Evolutionary conservation across 1,140 invertebrate species (phyloP).

Genomic region (Brachystomella parvula): DNA sequence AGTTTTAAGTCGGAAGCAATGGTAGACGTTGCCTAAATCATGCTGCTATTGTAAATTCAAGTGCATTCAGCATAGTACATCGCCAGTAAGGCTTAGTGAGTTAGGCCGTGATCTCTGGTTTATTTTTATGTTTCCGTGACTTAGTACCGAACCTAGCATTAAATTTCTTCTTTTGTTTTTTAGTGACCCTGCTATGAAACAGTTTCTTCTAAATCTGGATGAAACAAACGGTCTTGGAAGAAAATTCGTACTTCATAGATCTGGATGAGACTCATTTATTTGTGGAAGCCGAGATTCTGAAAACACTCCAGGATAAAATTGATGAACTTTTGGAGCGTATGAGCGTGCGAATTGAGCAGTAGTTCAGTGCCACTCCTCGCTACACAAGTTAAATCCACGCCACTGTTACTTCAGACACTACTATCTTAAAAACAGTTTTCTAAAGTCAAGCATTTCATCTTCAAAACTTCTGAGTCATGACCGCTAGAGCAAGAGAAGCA

Average conservation of each 20-base stretch:
- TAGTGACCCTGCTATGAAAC: constrained; percentile 98
- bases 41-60: no score
- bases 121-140: neutral
- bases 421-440: neutral
- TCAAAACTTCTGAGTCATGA: constrained; percentile 48
- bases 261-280: constrained; percentile 93
- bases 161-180: constrained; percentile 38
- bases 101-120: no score
- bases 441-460: neutral
- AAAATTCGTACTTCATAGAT: constrained; percentile 94
- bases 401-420: neutral
- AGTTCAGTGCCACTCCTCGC: neutral
- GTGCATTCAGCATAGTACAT: no score
- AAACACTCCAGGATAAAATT: constrained; percentile 75
- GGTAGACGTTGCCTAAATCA: no score
- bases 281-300: constrained; percentile 85
- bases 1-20: no score
- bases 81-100: no score
- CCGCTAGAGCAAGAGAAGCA: constrained; percentile 53
- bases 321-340: constrained; percentile 96
- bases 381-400: neutral
- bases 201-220: constrained; percentile 93
- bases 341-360: constrained; percentile 62
- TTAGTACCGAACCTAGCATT: neutral
- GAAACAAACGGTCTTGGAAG: constrained; percentile 83